These are phyloP conservation scores for Melinaea marsaeus DNA, from an alignment of 2,888 invertebrate species.

Conservation along the genomic window DNA sequence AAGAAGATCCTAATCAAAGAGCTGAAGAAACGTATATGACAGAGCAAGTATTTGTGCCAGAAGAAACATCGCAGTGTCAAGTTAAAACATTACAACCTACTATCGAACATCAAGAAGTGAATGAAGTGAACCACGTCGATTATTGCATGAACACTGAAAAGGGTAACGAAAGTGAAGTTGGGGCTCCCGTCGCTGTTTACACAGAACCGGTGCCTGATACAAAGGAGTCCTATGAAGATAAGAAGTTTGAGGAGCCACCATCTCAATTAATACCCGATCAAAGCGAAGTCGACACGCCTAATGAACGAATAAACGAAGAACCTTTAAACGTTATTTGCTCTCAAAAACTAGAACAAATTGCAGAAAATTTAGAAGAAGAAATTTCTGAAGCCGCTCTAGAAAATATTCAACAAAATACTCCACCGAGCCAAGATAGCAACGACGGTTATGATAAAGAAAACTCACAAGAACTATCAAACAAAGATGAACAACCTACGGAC, in stretches of 20 bases:
- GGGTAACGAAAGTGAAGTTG: constrained; percentile 50
- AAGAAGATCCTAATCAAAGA: constrained; percentile 51
- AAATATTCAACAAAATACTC: constrained; percentile 26
- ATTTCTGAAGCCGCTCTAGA: constrained; percentile 30
- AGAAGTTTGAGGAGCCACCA: constrained; percentile 44
- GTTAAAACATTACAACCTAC: constrained; percentile 48
- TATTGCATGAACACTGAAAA: constrained; percentile 53
- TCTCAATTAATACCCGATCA: constrained; percentile 47
- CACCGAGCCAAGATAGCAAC: constrained; percentile 22
- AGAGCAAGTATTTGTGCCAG: constrained; percentile 50
- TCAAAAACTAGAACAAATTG: constrained; percentile 26
- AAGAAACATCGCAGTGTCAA: constrained; percentile 47
- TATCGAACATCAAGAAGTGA: constrained; percentile 43
- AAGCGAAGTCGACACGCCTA: constrained; percentile 43
- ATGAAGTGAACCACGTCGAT: constrained; percentile 50
- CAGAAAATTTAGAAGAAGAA: constrained; percentile 24
- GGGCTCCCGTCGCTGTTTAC: constrained; percentile 46
- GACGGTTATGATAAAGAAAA: constrained; percentile 34
- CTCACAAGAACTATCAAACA: constrained; percentile 38
- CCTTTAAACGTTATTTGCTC: constrained; percentile 30
- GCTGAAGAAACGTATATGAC: constrained; percentile 65
- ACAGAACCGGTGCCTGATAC: constrained; percentile 59
- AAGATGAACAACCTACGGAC: constrained; percentile 77
- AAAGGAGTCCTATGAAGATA: constrained; percentile 45
- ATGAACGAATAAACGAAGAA: constrained; percentile 36